A percentile compares a stretch with the other conserved stretches of the same genome.
Conservation (phyloP, 2,797 vertebrate species). For the Artibeus jamaicensis region DNA sequence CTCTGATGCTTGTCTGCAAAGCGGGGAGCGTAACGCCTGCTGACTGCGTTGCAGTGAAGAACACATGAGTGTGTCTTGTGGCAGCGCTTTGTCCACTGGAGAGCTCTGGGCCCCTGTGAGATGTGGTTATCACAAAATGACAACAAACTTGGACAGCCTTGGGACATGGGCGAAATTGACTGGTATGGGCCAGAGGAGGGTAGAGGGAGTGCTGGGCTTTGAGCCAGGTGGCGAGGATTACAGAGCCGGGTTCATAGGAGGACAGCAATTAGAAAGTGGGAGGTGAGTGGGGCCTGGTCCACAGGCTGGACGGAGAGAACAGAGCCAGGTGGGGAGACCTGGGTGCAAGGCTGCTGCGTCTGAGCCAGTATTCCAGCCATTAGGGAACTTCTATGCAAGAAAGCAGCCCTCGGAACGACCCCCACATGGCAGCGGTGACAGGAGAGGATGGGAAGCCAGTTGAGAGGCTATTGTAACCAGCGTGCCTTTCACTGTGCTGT, state of each 20-base stretch:
- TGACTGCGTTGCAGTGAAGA: neutral
- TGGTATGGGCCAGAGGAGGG: neutral
- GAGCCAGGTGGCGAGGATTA: neutral
- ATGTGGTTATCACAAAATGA: neutral
- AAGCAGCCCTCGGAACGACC: neutral
- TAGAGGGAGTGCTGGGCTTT: neutral
- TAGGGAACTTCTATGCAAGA: neutral
- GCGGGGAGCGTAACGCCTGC: fast-evolving
- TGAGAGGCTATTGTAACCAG: fast-evolving
- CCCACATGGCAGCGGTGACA: neutral
- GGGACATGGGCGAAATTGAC: neutral
- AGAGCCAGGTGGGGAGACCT: neutral
- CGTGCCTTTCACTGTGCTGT: neutral
- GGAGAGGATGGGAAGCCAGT: neutral
- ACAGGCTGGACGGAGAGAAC: neutral
- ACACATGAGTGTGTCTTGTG: neutral
- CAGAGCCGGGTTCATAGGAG: neutral
- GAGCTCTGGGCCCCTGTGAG: neutral
- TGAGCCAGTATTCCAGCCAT: neutral
- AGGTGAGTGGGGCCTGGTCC: neutral
- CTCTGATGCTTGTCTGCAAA: neutral
- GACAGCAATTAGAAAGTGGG: fast-evolving
- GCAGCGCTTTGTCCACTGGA: neutral
- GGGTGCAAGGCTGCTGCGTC: neutral
- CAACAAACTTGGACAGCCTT: neutral